A percentile compares a stretch with the other conserved stretches of the same genome.
Conservation (phyloP, 2,888 invertebrate species). For the Coenonympha glycerion region DNA sequence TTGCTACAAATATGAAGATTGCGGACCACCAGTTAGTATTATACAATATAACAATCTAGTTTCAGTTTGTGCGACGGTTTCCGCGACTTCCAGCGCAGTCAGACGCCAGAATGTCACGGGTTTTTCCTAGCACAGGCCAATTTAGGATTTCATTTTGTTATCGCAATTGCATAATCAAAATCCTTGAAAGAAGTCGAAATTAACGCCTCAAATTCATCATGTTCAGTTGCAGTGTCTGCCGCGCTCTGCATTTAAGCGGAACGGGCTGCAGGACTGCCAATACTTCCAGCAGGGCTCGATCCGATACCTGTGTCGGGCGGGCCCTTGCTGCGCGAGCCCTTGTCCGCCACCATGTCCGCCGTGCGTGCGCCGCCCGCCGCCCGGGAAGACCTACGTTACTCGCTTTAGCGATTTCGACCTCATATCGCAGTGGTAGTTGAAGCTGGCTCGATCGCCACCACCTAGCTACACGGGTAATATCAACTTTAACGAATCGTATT, state of each 20-base stretch:
- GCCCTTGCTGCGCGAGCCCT: conserved; percentile 49
- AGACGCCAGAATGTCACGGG: too few relatives aligned
- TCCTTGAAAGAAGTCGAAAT: too few relatives aligned
- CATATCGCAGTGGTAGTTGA: conserved; percentile 61
- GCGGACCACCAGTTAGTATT: conserved; percentile 68
- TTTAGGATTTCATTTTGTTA: too few relatives aligned
- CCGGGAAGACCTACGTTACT: conserved; percentile 69
- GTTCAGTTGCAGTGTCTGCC: conserved; percentile 69
- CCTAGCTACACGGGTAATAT: conserved; percentile 54
- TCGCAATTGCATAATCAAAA: too few relatives aligned
- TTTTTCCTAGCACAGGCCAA: too few relatives aligned
- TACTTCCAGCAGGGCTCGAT: conserved; percentile 71
- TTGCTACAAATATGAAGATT: conserved; percentile 73
- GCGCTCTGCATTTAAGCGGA: conserved; percentile 71
- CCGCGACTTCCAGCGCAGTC: too few relatives aligned
- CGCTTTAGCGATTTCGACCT: conserved; percentile 71
- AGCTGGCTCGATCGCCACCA: conserved; percentile 37
- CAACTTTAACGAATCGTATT: too few relatives aligned
- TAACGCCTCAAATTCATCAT: too few relatives aligned
- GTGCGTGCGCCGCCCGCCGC: conserved; percentile 65
- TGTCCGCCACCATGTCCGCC: conserved; percentile 66
- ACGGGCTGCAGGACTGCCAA: conserved; percentile 70
- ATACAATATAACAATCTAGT: too few relatives aligned
- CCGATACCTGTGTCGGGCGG: conserved; percentile 65
- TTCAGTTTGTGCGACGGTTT: too few relatives aligned